These are phyloP conservation scores for Acrocephalus scirpaceus DNA, from an alignment of 2,797 vertebrate genomes.

Conservation along the genomic window DNA sequence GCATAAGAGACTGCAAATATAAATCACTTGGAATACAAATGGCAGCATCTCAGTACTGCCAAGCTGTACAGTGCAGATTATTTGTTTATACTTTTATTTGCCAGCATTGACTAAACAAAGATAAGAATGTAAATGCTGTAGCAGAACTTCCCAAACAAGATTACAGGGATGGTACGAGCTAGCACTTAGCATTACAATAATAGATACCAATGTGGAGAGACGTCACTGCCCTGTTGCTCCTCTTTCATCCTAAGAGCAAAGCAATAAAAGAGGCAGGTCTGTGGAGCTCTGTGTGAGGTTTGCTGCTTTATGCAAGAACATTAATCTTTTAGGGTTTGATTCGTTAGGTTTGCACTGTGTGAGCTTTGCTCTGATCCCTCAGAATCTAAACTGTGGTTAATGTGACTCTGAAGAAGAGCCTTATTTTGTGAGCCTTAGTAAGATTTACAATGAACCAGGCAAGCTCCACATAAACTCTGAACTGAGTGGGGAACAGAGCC, in stretches of 20 bases:
- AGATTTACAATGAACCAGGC: neutral
- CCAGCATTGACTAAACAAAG: conserved; percentile 30
- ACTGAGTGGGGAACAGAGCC: neutral
- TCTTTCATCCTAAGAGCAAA: neutral
- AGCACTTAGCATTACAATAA: neutral
- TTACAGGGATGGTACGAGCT: neutral
- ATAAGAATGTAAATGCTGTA: conserved; percentile 5
- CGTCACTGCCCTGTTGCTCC: neutral
- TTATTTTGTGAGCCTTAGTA: neutral
- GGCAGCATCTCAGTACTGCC: neutral
- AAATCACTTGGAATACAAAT: neutral
- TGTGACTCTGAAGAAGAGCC: neutral
- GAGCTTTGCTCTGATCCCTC: neutral
- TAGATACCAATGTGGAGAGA: neutral
- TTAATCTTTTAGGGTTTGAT: neutral
- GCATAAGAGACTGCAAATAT: neutral
- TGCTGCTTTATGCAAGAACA: neutral
- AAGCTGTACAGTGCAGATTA: neutral
- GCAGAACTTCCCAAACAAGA: conserved; percentile 25
- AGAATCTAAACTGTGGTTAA: neutral
- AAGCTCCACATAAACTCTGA: neutral
- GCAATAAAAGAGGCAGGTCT: neutral
- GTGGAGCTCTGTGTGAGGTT: neutral
- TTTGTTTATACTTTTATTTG: conserved; percentile 44
- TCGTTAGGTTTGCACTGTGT: neutral